phyloP scores from a whole-genome alignment of 2,888 invertebrate species.

The Drosophila basisetae region DNA sequence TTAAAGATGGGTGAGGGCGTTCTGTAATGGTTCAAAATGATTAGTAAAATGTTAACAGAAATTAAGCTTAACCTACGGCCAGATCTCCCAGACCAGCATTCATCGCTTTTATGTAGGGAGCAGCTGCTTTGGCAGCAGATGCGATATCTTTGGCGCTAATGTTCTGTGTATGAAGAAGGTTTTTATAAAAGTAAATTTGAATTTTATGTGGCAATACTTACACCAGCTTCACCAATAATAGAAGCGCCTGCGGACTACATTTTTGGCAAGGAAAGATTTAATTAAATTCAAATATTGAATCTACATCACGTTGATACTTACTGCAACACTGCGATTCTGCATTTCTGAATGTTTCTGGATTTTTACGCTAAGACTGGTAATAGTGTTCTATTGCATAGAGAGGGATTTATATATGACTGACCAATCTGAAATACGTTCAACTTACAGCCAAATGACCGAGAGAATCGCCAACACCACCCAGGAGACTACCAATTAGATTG shows the following conservation, averaged over 20 bases:
- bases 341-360: not conserved
- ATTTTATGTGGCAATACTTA: constrained; percentile 22
- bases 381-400: constrained; percentile 39
- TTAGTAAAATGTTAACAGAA: constrained; percentile 11
- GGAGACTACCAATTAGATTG: constrained; percentile 37
- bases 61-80: constrained; percentile 31
- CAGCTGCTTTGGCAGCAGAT: constrained; percentile 46
- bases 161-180: constrained; percentile 21
- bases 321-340: constrained; percentile 35
- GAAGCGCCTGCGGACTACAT: constrained; percentile 42
- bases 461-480: constrained; percentile 33
- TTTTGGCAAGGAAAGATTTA: not conserved
- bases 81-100: constrained; percentile 44
- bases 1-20: constrained; percentile 46
- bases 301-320: constrained; percentile 30
- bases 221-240: constrained; percentile 50
- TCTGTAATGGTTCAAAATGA: constrained; percentile 36
- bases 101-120: constrained; percentile 43
- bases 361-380: constrained; percentile 44
- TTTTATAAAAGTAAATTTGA: not conserved
- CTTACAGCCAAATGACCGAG: constrained; percentile 52
- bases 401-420: not conserved
- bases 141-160: constrained; percentile 49
- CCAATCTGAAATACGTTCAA: not conserved
- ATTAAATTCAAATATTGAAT: not conserved